Evolutionary conservation across 2,797 vertebrate species (phyloP), one percentile per base, ranked within the genome.

Genomic region (Diplodus puntazzo): DNA sequence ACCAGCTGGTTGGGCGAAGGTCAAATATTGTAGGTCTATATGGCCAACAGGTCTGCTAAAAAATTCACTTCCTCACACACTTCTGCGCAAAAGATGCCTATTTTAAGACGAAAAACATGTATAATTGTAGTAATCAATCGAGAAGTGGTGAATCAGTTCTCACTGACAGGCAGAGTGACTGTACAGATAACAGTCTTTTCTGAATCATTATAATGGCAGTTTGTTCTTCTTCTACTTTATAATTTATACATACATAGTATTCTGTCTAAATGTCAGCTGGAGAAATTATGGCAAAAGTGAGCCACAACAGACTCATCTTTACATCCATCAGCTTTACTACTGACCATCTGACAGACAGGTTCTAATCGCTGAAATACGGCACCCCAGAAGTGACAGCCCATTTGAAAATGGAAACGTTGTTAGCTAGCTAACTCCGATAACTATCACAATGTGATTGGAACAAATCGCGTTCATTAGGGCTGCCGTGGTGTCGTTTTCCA

Each of bases 51-150:
- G 57, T 82, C 64, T 7, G 18, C 8, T 13, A 86, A 72, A 83
- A 69, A 63, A 76, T 86, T 82, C 52, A 80, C 73, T 82, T 69
- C 48, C 71, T 68, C 80, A 69, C 34, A 65, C 50, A 76, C 27
- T 14, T 67, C 27, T 62, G 62, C 13, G n/a, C 67, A 75, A 78
- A 78, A 21, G 69, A 76, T 42, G 53, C 55, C 79, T 85, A 82
- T 88, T 85, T 85, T 77, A 81, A 83, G 81, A 90, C 30, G 63
- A 72, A 85, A 80, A 78, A 78, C 71, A 71, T 88, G 77, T 82
- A 70, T 90, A 87, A 91, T 86, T 89, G 70, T 73, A 74, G 84
- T 83, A 74, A 90, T 92, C 85, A 84, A 81, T 92, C 86, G 85
- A 75, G 55, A 62, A 73, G 59, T 42, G 17, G 77, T 89, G 81